phyloP scores from a whole-genome alignment of 1,140 invertebrate species.

The Drosophila parvula region DNA sequence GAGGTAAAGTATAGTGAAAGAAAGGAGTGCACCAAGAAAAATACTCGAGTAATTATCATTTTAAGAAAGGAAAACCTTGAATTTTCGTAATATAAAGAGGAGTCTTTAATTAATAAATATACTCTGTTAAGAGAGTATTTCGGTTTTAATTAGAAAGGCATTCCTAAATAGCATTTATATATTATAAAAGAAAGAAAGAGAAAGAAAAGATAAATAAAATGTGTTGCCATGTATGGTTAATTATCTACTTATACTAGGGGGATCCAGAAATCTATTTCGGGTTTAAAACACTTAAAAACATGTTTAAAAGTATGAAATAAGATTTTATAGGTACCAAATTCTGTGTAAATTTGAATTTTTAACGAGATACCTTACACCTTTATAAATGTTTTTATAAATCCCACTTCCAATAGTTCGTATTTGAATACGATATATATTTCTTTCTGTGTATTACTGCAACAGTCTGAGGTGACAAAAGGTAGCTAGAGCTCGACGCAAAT shows the following conservation, averaged over 20 bases:
- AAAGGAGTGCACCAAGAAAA: not conserved
- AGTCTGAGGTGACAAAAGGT: conserved; percentile 68
- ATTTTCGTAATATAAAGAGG: not conserved
- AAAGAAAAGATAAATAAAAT: too few species aligned
- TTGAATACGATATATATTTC: not conserved
- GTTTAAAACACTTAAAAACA: too few species aligned
- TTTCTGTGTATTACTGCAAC: not conserved
- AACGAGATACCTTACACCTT: too few species aligned
- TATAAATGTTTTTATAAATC: too few species aligned
- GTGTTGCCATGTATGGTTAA: too few species aligned
- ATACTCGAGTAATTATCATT: not conserved
- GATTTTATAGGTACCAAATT: too few species aligned
- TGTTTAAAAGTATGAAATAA: too few species aligned
- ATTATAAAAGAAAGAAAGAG: too few species aligned
- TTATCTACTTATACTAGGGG: too few species aligned
- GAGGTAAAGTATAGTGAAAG: not conserved
- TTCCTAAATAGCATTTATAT: not conserved
- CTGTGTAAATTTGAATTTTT: too few species aligned
- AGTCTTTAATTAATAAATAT: not conserved
- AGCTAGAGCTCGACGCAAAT: conserved; percentile 39
- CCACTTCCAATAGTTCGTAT: too few species aligned
- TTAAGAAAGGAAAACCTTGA: not conserved
- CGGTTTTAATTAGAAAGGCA: not conserved
- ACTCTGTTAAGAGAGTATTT: not conserved
- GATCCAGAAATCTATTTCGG: too few species aligned